Evolutionary conservation across 2,113 vertebrate genomes (phyloP), one percentile per base, ranked within the genome.

Genomic region (Seriola rivoliana): DNA sequence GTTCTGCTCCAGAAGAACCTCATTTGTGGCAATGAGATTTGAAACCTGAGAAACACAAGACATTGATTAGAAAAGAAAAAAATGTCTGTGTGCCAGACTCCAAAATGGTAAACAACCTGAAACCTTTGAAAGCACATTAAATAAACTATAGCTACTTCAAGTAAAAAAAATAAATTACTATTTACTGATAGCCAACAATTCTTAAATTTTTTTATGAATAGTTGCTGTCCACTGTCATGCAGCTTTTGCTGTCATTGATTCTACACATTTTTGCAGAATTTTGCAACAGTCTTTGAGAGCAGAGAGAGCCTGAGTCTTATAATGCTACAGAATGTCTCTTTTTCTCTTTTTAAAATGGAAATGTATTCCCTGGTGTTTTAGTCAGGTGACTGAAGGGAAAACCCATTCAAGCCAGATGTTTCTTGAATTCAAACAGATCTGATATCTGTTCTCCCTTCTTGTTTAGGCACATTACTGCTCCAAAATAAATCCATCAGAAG

Each of bases 1-100:
- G 42, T 99, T 99, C 89, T 99, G 98, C 66, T 99, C 98, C 93
- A 99, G 93, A 46, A 99, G 95, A 70, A 99, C 98, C 91, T 99
- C 98, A 14, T 99, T 99, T 85, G 97, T 99, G 75, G 97, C 98
- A 75, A 98, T 88, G 19, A 99, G 94, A 91, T 99, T 98, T 88
- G 95, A 97, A 42, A 99, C 97, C 95, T 99, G 94, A 75, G 13
- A 71, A 44, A 81, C 4, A 83, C 9, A 4, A 80, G 44, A 68
- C 5, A 42, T 0, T 13, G 23, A 55, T 75, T 76, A 78, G n/a
- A 44, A 42, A 58, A 46, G n/a, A 44, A 17, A 3, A 48, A 8
- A 16, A 17, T 4, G 10, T 23, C 8, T 55, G 21, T 55, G n/a
- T 4, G 3, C 3, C 5, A 8, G 25, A 32, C 0, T 17, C 1